phyloP scores from a whole-genome alignment of 2,797 vertebrate species.

The Myioborus miniatus region DNA sequence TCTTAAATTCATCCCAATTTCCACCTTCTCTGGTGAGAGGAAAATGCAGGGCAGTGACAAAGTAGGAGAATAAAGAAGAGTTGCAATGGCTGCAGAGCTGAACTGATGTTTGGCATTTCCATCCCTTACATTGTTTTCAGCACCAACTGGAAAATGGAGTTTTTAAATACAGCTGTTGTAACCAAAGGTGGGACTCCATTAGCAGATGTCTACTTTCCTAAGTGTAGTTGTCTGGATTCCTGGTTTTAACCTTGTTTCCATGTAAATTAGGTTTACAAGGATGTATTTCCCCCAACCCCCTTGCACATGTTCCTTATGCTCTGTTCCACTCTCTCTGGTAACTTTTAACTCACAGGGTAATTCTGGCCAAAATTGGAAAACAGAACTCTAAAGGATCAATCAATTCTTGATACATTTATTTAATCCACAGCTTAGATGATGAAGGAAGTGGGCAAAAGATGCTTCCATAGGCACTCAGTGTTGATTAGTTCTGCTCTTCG shows the following conservation, averaged over 20 bases:
- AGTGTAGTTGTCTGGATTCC: background rate
- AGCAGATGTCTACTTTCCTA: background rate
- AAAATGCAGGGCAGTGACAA: background rate
- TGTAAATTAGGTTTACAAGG: background rate
- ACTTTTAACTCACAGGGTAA: background rate
- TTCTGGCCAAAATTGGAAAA: background rate
- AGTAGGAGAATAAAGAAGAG: background rate
- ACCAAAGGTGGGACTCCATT: background rate
- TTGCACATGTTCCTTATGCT: accelerated
- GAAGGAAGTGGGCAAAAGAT: background rate
- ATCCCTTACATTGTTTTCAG: background rate
- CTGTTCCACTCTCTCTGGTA: background rate
- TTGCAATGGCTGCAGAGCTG: background rate
- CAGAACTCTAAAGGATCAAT: background rate
- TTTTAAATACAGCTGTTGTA: background rate
- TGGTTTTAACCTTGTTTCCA: background rate
- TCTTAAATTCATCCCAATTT: background rate
- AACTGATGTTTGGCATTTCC: background rate
- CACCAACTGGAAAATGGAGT: background rate
- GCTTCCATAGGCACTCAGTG: background rate
- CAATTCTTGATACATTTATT: background rate
- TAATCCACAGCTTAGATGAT: background rate
- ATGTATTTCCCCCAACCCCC: accelerated
- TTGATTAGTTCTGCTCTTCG: background rate
- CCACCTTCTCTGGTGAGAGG: background rate